Evolutionary conservation across 2,888 invertebrate species (phyloP).

Genomic region (Nebria salina): DNA sequence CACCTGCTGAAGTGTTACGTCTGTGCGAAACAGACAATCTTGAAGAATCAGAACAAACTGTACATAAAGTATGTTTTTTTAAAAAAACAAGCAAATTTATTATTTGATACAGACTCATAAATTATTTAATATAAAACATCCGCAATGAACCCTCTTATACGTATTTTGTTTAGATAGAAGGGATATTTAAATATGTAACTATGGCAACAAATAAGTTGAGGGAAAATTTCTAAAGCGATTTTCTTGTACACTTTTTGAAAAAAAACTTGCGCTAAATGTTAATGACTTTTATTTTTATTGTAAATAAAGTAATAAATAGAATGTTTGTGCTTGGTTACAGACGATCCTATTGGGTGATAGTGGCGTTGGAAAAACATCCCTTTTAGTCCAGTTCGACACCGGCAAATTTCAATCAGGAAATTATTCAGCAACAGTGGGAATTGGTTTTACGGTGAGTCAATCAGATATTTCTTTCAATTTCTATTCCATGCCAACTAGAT

Average conservation of each 20-base stretch:
- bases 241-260: too few species aligned
- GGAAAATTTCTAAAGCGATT: too few species aligned
- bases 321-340: constrained; percentile 61
- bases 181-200: too few species aligned
- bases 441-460: constrained; percentile 89
- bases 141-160: too few species aligned
- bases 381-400: constrained; percentile 92
- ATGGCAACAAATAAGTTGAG: too few species aligned
- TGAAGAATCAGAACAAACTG: constrained; percentile 68
- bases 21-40: constrained; percentile 63
- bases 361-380: constrained; percentile 92
- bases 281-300: background rate
- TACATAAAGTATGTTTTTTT: constrained; percentile 70
- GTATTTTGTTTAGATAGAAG: too few species aligned
- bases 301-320: background rate
- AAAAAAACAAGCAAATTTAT: background rate
- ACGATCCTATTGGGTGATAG: constrained; percentile 94
- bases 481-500: background rate
- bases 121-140: background rate
- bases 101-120: background rate
- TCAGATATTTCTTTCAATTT: background rate
- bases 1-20: constrained; percentile 74
- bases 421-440: constrained; percentile 94
- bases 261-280: too few species aligned
- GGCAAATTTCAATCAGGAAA: constrained; percentile 90